phyloP scores from a whole-genome alignment of 2,113 vertebrate genomes.

The Donacobius atricapilla region DNA sequence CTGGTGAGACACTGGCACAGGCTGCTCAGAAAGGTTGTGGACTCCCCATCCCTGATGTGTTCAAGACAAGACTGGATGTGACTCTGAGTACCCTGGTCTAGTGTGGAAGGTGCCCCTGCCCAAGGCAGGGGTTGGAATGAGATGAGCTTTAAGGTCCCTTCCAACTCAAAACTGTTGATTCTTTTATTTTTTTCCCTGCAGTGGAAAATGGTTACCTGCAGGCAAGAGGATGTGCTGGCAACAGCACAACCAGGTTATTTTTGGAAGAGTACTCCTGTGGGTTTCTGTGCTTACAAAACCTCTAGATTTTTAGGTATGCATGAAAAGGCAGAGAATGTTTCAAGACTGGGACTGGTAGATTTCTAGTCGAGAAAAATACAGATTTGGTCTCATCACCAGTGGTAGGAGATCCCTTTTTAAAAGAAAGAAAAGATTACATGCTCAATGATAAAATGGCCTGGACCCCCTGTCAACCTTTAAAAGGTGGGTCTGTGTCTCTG shows the following conservation, averaged over 20 bases:
- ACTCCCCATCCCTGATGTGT: neutral
- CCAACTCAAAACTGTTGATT: neutral
- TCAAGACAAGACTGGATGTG: neutral
- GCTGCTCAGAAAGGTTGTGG: neutral
- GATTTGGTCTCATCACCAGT: neutral
- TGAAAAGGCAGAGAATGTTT: neutral
- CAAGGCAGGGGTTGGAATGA: neutral
- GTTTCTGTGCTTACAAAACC: neutral
- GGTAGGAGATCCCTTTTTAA: neutral
- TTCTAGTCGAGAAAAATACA: neutral
- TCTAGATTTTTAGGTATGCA: neutral
- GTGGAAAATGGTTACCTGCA: neutral
- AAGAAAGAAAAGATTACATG: accelerated
- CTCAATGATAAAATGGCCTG: neutral
- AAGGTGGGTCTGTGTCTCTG: neutral
- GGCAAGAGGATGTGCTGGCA: neutral
- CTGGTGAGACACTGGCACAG: neutral
- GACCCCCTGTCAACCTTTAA: neutral
- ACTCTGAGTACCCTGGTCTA: neutral
- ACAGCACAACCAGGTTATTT: neutral
- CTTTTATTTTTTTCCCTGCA: neutral
- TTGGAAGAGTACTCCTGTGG: neutral
- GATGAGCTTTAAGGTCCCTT: neutral
- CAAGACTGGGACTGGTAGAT: neutral
- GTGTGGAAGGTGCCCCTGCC: neutral